Conservation (phyloP, 2,113 vertebrate genomes). For the Galemys pyrenaicus region DNA sequence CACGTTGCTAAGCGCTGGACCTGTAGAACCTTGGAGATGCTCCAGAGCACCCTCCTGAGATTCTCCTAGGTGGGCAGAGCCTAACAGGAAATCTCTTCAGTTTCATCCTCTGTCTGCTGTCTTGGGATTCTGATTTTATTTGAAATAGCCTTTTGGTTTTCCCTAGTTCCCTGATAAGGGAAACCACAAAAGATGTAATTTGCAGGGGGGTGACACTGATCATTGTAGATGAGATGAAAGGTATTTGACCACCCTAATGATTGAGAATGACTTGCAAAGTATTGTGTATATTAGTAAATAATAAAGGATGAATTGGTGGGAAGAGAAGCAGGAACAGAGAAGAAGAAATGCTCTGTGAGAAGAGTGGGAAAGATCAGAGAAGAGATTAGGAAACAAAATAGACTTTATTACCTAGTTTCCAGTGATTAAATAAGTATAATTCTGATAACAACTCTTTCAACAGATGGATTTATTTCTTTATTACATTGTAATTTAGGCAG, state of each 20-base stretch:
- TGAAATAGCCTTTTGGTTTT: background rate
- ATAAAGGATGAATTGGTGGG: background rate
- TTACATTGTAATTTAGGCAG: background rate
- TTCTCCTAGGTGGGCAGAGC: background rate
- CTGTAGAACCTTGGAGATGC: background rate
- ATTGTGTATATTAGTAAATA: background rate
- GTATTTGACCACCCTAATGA: background rate
- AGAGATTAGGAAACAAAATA: background rate
- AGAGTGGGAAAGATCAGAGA: background rate
- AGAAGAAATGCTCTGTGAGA: background rate
- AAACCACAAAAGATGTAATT: background rate
- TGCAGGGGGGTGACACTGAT: background rate
- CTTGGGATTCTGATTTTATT: background rate
- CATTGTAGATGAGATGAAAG: background rate
- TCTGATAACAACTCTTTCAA: background rate
- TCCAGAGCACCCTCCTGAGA: background rate
- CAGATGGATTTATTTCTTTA: background rate
- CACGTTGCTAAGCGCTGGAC: background rate
- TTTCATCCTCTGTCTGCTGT: background rate
- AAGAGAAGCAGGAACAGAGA: background rate
- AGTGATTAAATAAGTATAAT: background rate
- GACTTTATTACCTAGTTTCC: background rate
- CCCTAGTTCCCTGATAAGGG: background rate
- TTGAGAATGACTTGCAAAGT: background rate
- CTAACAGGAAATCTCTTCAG: background rate